phyloP scores from a whole-genome alignment of 1,140 invertebrate species.

The Bombyx mori region ASM3026992v2 NC_085117.1:17663001-17663500 shows the following conservation, averaged over 20 bases:
- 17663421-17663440: too few species aligned
- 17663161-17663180: slow-evolving; percentile 24
- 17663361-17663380: slow-evolving; percentile 25
- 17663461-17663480: too few species aligned
- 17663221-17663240: slow-evolving; percentile 54
- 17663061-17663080: too few species aligned
- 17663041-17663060: too few species aligned
- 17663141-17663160: slow-evolving; percentile 32
- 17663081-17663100: too few species aligned
- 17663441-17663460: too few species aligned
- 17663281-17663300: slow-evolving; percentile 62
- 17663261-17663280: slow-evolving; percentile 57
- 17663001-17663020: too few species aligned
- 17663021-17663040: too few species aligned
- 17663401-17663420: background rate
- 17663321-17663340: slow-evolving; percentile 48
- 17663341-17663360: slow-evolving; percentile 55
- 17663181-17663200: slow-evolving; percentile 7
- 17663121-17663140: slow-evolving; percentile 33
- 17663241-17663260: slow-evolving; percentile 59
- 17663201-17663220: slow-evolving; percentile 8
- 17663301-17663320: slow-evolving; percentile 57
- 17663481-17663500: too few species aligned
- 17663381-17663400: slow-evolving; percentile 15
- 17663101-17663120: slow-evolving; percentile 9